phyloP scores from a whole-genome alignment of 2,797 vertebrate species.

The Urophycis tenuis region DNA sequence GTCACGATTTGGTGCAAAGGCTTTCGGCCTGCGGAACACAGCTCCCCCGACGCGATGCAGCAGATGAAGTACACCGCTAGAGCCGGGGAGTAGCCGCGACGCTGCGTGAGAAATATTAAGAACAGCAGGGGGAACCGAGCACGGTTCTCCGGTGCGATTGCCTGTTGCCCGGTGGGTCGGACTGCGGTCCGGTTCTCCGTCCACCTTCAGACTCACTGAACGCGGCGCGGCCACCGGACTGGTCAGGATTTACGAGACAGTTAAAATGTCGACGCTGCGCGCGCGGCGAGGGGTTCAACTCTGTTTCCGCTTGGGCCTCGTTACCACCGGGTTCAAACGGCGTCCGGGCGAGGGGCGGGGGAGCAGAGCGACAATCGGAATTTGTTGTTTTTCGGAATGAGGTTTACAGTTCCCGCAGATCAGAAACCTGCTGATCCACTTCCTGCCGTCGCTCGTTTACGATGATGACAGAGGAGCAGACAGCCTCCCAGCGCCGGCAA shows the following conservation, averaged over 20 bases:
- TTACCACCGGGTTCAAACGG: too few species aligned
- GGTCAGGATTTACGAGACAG: constrained; percentile 10
- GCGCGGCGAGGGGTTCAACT: not conserved
- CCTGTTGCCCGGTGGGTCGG: too few species aligned
- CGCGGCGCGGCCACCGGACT: constrained; percentile 24
- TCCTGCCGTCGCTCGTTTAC: constrained; percentile 62
- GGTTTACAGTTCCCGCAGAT: constrained; percentile 51
- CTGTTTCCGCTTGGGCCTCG: too few species aligned
- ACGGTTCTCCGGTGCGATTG: too few species aligned
- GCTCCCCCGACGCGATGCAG: constrained; percentile 31
- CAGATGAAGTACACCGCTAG: constrained; percentile 17
- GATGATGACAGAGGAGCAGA: constrained; percentile 60
- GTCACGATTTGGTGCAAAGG: constrained; percentile 46
- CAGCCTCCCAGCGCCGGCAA: constrained; percentile 53
- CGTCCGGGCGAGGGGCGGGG: too few species aligned
- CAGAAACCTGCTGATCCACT: constrained; percentile 62
- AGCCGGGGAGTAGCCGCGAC: too few species aligned
- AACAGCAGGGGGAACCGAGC: too few species aligned
- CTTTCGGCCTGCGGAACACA: constrained; percentile 30
- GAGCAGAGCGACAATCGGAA: not conserved
- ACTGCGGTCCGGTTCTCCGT: too few species aligned
- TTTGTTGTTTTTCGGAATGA: constrained; percentile 26
- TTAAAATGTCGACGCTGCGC: constrained; percentile 3
- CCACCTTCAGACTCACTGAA: too few species aligned
- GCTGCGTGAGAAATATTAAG: too few species aligned